Conservation (phyloP, 2,113 vertebrate genomes). For the Carlito syrichta region DNA sequence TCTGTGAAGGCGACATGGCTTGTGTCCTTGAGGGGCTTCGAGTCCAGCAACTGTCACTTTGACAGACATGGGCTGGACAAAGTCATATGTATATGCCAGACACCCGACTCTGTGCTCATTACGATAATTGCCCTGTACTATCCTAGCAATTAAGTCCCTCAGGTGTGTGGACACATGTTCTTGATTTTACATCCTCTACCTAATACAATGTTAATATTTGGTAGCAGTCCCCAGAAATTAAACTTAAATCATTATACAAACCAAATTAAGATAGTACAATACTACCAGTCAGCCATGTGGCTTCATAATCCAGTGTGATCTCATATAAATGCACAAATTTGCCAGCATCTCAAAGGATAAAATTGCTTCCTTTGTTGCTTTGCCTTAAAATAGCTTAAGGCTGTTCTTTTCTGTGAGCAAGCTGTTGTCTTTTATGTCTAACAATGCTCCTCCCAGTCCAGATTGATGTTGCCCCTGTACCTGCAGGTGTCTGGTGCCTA, state of each 20-base stretch:
- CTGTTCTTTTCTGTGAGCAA: background rate
- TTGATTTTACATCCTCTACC: background rate
- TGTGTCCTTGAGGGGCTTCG: fast-evolving
- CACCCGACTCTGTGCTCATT: background rate
- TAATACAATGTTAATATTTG: background rate
- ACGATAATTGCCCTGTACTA: background rate
- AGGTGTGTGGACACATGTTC: background rate
- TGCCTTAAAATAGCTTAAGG: background rate
- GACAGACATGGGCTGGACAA: fast-evolving
- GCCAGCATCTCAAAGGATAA: background rate
- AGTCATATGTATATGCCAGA: background rate
- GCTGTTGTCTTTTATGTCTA: background rate
- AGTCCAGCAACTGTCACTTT: background rate
- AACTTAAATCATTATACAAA: background rate
- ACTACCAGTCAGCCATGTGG: background rate
- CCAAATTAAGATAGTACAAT: background rate
- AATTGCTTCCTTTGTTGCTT: background rate
- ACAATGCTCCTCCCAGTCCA: background rate
- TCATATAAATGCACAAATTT: background rate
- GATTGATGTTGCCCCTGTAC: fast-evolving
- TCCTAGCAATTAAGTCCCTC: background rate
- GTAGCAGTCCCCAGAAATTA: background rate
- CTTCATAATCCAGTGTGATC: background rate
- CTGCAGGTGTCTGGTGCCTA: background rate
- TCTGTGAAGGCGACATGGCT: fast-evolving